Percentiles rank a stretch among this genome's conserved stretches.
phyloP scores from a whole-genome alignment of 92 coral and sea anemone species.

The Zoanthus gigantus region DNA sequence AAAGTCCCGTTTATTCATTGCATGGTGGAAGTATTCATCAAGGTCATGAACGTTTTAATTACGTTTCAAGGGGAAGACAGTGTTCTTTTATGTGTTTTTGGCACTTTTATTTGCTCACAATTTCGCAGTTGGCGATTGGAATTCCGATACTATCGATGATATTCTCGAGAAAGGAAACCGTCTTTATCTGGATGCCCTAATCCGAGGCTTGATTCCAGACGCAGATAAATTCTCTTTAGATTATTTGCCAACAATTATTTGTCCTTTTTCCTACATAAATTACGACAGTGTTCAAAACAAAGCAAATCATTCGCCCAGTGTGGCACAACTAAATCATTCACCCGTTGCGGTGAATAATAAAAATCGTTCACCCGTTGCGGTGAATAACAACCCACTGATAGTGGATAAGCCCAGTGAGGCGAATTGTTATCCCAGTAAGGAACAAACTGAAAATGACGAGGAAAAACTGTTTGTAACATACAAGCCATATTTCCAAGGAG shows the following conservation, averaged over 20 bases:
- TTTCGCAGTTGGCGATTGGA: conserved; percentile 4
- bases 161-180: conserved; percentile 1
- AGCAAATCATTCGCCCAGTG: conserved; percentile 3
- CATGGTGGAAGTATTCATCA: neutral
- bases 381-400: conserved; percentile 4
- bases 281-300: neutral
- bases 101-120: conserved; percentile 26
- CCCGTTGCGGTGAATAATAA: conserved; percentile 2
- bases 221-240: neutral
- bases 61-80: no score
- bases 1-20: conserved; percentile 15
- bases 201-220: conserved; percentile 4
- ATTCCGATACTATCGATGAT: neutral
- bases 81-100: no score
- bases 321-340: conserved; percentile 1
- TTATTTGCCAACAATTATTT: conserved; percentile 1
- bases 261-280: neutral
- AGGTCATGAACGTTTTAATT: no score
- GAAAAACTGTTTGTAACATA: conserved; percentile 11
- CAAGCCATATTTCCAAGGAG: conserved; percentile 14
- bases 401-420: conserved; percentile 1
- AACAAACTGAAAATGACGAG: conserved; percentile 15
- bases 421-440: neutral
- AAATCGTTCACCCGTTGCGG: neutral
- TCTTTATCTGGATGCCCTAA: neutral